Evolutionary conservation across 1,140 invertebrate genomes (phyloP), one percentile per base, ranked within the genome.

Genomic region (Hermetia illucens): DNA sequence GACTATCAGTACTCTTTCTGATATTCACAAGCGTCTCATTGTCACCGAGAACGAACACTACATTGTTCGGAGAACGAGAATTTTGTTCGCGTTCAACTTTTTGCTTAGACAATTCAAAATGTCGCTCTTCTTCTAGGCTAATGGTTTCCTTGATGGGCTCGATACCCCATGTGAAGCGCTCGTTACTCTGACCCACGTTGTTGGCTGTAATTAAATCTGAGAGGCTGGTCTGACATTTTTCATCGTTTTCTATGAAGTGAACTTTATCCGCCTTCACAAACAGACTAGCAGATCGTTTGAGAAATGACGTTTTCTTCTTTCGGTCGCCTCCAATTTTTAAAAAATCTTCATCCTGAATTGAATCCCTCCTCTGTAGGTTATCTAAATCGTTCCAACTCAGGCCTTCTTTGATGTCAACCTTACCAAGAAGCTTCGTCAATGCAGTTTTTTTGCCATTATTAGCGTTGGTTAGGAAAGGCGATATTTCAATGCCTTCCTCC

Each of bases 21-120:
- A 60, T 38, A 41, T 60, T 58, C 2, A 75, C 64, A 36, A 76
- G 49, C 45, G 72, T 70, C 32, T 82, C 78, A 52, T 82, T 72
- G 34, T 78, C 78, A n/a, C 81, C 81, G 10, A 84, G 61, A 8
- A 78, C 79, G 51, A 84, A 84, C n/a, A 79, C 63, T 1, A 83
- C 80, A 41, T 20, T 35, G 25, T 0, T 27, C 48, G n/a, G 46
- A 2, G 51, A 37, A 9, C 40, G 41, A 8, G 58, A 51, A 17
- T 49, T 53, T 17, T 58, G 50, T 20, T 55, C 55, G 3, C 50
- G 46, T 36, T 59, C 54, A 8, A 58, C 58, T 1, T 43, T 34
- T 34, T 55, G 55, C 38, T 59, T 51, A 36, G 47, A 53, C 17
- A 51, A 44, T 39, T 60, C 57, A 20, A 60, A 58, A 24, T 60